A percentile compares a stretch with the other conserved stretches of the same genome.
Conservation (phyloP, 1,140 invertebrate genomes). For the Tachypleus tridentatus region DNA sequence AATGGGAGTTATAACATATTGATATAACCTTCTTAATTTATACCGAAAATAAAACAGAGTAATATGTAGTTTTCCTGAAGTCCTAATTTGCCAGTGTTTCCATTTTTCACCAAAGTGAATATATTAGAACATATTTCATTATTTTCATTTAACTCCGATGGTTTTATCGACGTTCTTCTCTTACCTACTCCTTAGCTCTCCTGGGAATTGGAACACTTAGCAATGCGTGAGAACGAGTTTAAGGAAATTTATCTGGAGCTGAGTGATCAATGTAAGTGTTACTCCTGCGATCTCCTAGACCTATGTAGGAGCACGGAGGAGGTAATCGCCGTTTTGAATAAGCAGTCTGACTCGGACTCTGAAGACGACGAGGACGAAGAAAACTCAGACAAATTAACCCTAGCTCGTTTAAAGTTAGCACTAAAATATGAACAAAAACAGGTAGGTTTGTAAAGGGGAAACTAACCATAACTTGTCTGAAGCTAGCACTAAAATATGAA, state of each 20-base stretch:
- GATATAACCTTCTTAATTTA: too few species aligned
- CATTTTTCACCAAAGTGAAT: neutral
- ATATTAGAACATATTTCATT: too few species aligned
- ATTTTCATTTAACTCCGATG: neutral
- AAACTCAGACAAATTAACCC: conserved; percentile 40
- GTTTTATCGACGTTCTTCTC: neutral
- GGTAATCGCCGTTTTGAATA: conserved; percentile 39
- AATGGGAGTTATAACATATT: too few species aligned
- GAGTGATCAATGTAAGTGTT: conserved; percentile 42
- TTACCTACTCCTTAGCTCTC: conserved; percentile 38
- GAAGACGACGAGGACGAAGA: conserved; percentile 35
- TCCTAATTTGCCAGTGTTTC: neutral
- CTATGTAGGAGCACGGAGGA: conserved; percentile 46
- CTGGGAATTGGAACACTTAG: conserved; percentile 42
- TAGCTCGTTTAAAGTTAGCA: conserved; percentile 42
- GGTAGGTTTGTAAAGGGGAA: conserved; percentile 28
- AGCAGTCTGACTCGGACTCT: conserved; percentile 24
- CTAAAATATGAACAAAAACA: conserved; percentile 47
- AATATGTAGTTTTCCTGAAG: neutral
- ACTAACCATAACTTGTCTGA: neutral
- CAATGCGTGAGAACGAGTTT: conserved; percentile 45
- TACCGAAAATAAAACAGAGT: neutral
- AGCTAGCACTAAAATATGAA: too few species aligned
- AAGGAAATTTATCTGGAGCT: conserved; percentile 39
- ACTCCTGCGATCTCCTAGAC: conserved; percentile 43